Percentiles rank a stretch among this genome's conserved stretches.
Conservation (phyloP, 2,113 vertebrate species). For the Thamnaconus septentrionalis region DNA sequence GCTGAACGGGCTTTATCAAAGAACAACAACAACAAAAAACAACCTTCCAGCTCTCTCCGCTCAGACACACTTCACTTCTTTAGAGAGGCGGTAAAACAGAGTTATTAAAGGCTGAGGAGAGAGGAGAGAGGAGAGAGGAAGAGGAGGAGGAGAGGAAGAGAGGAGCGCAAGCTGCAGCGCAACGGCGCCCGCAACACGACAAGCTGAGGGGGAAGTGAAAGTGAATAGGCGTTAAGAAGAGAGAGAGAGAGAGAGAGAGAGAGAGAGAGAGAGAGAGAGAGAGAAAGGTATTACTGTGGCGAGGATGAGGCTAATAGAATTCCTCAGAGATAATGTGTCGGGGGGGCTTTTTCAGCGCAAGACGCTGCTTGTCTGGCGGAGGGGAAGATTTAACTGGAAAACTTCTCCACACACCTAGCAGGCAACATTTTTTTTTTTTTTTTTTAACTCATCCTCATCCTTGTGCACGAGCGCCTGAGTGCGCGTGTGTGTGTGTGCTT, state of each 20-base stretch:
- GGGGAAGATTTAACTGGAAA: conserved; percentile 47
- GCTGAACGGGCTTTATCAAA: conserved; percentile 62
- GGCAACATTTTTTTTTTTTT: conserved; percentile 34
- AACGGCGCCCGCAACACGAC: conserved; percentile 32
- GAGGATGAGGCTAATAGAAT: conserved; percentile 43
- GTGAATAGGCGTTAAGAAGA: conserved; percentile 15
- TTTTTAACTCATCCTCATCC: conserved; percentile 38
- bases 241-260: conserved; percentile 45
- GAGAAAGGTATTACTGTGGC: conserved; percentile 30
- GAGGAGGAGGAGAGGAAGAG: too few relatives aligned
- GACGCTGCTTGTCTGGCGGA: conserved; percentile 28
- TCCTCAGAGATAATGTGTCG: conserved; percentile 40
- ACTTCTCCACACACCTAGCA: conserved; percentile 60
- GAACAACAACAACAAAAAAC: conserved; percentile 24
- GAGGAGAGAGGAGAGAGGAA: neutral
- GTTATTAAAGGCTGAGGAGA: conserved; percentile 33
- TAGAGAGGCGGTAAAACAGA: conserved; percentile 32
- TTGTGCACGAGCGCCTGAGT: conserved; percentile 9
- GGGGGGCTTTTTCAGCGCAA: conserved; percentile 28
- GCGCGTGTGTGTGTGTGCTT: conserved; percentile 27
- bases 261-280: conserved; percentile 35
- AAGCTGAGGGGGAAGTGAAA: conserved; percentile 52
- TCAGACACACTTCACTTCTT: conserved; percentile 52
- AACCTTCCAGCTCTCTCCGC: conserved; percentile 55
- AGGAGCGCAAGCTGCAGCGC: too few relatives aligned